Percentiles rank a stretch among this genome's conserved stretches.
Conservation (phyloP, 1,140 invertebrate genomes). For the Diprion similis region DNA sequence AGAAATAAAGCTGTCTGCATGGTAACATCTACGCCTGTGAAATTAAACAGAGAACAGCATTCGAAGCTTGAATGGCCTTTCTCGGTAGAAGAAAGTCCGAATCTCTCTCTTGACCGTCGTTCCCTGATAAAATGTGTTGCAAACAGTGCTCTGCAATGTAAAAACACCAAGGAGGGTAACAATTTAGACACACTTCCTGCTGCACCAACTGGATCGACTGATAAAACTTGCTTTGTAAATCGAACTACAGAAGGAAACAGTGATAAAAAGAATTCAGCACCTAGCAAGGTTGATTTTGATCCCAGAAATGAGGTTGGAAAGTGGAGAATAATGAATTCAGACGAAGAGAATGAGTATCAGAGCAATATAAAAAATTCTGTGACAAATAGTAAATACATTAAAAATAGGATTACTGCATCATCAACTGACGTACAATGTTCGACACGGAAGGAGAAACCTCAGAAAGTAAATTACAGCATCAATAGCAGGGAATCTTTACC, state of each 20-base stretch:
- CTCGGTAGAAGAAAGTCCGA: background rate
- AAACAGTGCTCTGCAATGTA: no score
- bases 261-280: background rate
- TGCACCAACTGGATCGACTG: background rate
- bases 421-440: no score
- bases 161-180: background rate
- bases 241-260: background rate
- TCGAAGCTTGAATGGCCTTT: background rate
- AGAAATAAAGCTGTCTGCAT: no score
- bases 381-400: background rate
- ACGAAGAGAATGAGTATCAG: background rate
- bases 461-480: no score
- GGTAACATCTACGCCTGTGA: background rate
- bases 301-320: background rate
- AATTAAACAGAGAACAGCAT: background rate
- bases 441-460: no score
- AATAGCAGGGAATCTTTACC: no score
- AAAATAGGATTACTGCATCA: no score
- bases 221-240: background rate
- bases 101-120: background rate
- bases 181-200: background rate
- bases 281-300: background rate
- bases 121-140: no score
- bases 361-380: background rate
- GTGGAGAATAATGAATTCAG: background rate